phyloP scores from a whole-genome alignment of 2,888 invertebrate genomes.

The Eremobia ochroleuca region DNA sequence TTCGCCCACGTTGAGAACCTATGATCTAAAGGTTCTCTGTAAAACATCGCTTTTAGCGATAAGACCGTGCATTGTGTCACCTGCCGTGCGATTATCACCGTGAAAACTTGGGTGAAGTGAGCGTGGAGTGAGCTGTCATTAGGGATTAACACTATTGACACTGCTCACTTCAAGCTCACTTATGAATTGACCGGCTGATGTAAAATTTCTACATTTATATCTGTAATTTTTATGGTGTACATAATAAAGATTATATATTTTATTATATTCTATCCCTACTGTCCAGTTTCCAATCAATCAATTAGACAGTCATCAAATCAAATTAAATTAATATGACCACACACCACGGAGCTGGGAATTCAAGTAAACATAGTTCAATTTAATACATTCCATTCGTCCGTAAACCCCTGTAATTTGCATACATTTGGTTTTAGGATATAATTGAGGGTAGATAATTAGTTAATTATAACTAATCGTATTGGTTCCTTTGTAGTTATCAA shows the following conservation, averaged over 20 bases:
- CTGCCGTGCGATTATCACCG: too few relatives aligned
- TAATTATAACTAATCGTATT: background rate
- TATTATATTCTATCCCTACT: background rate
- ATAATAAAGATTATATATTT: background rate
- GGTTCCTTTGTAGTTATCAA: background rate
- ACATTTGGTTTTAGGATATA: constrained; percentile 16
- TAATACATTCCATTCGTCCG: background rate
- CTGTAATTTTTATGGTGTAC: too few relatives aligned
- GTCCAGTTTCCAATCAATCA: background rate
- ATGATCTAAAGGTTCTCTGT: background rate
- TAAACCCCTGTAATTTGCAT: background rate
- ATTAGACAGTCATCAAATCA: background rate
- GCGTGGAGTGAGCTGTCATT: too few relatives aligned
- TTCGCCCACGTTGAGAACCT: too few relatives aligned
- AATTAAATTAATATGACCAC: background rate
- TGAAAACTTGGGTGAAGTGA: too few relatives aligned
- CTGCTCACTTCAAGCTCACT: too few relatives aligned
- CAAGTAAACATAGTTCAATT: background rate
- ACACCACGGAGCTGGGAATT: background rate
- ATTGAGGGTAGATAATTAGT: constrained; percentile 3
- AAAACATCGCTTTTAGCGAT: background rate
- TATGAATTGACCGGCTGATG: too few relatives aligned
- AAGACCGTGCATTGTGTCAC: too few relatives aligned
- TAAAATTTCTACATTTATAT: background rate
- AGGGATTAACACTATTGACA: too few relatives aligned